Base-by-base conservation (phyloP, 2,797 vertebrate species). In the Setipinna tenuifilis region DNA sequence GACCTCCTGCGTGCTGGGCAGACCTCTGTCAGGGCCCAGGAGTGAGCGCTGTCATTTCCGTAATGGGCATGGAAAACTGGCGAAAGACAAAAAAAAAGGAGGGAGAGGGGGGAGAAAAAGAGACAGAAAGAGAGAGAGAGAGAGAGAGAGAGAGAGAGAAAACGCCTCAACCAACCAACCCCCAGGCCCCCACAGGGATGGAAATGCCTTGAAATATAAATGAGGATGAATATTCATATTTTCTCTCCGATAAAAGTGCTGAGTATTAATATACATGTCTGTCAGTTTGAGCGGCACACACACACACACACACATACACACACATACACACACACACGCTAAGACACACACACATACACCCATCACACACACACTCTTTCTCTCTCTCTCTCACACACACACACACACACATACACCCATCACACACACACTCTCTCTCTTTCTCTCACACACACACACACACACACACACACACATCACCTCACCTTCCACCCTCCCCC, bases 191-290 rank as follows among this genome's bases (percentile, higher is more conserved):
- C 95, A 92, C 93, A 96, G 97, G 97, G 97, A 94, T 95, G 96
- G 96, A 97, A 94, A 96, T 96, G 96, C 96, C 97, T 97, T 99
- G 97, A 98, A 99, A 99, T 98, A 98, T 98, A 98, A 98, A 99
- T 98, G 98, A 99, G 96, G 96, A 99, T 99, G 98, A 99, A 99
- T 99, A 99, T 99, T 99, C 98, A 99, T 99, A 98, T 98, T 98
- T 86, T 85, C 80, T 93, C 59, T 86, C 96, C 96, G 96, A 95
- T 97, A 97, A 94, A 95, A 97, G 96, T 97, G 97, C 97, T 97
- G 97, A 98, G 96, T 98, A 97, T 99, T 97, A 98, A 98, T 98
- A 97, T 97, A 98, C 97, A 98, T 97, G 97, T 97, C 97, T 97
- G 96, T 97, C 96, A 96, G 95, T 96, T 90, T 95, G 96, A 96